Evolutionary conservation across 2,888 invertebrate species (phyloP).

Genomic region (Hydraecia micacea): DNA sequence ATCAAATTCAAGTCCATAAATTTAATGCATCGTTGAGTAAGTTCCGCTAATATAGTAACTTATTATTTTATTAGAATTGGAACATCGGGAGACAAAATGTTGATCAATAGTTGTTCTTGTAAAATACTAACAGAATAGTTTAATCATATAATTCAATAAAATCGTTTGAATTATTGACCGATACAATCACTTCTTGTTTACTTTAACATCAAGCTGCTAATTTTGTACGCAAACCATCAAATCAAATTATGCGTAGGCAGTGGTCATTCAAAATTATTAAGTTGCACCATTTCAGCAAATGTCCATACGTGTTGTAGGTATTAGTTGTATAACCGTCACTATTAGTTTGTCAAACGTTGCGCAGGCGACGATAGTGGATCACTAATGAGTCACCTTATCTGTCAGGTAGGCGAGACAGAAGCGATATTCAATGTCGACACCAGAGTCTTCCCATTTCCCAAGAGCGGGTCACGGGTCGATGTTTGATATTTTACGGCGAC

Average conservation of each 20-base stretch:
- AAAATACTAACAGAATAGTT: conserved; percentile 6
- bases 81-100: neutral
- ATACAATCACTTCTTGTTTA: neutral
- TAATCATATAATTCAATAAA: neutral
- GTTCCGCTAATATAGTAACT: conserved; percentile 15
- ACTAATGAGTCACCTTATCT: conserved; percentile 57
- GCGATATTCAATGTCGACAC: conserved; percentile 69
- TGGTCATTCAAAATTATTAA: conserved; percentile 35
- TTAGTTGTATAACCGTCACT: conserved; percentile 53
- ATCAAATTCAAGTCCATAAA: conserved; percentile 39
- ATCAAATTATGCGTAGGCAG: conserved; percentile 14
- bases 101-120: neutral
- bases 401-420: conserved; percentile 43
- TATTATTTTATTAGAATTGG: conserved; percentile 18
- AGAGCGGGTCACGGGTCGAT: conserved; percentile 81
- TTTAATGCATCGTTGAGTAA: conserved; percentile 37
- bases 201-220: conserved; percentile 19
- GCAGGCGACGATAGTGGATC: conserved; percentile 47
- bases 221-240: conserved; percentile 10
- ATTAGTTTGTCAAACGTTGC: conserved; percentile 54
- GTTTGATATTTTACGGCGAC: conserved; percentile 86
- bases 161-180: neutral
- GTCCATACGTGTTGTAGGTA: conserved; percentile 13
- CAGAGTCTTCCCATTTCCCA: conserved; percentile 77
- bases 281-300: conserved; percentile 51